These are phyloP conservation scores for Periplaneta americana DNA, from an alignment of 1,140 invertebrate species.

Conservation along the genomic window DNA sequence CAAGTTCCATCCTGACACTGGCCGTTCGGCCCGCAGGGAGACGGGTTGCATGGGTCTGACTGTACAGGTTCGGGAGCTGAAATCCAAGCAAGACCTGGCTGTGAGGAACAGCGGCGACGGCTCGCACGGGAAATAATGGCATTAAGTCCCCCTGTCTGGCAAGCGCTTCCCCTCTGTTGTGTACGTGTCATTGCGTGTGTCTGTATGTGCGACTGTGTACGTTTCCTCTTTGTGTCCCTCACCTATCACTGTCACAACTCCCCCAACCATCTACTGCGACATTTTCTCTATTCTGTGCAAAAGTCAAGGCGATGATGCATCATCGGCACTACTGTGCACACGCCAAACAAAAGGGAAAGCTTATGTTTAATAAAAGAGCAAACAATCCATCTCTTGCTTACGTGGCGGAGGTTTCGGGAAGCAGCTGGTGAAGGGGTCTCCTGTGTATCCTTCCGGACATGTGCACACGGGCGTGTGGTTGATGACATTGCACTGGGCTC, in stretches of 20 bases:
- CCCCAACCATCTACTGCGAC: too few species aligned
- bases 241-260: conserved; percentile 44
- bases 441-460: conserved; percentile 48
- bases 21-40: conserved; percentile 68
- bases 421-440: conserved; percentile 54
- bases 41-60: conserved; percentile 61
- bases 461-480: conserved; percentile 51
- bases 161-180: not conserved
- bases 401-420: conserved; percentile 36
- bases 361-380: not conserved
- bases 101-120: not conserved
- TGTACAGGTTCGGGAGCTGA: conserved; percentile 31
- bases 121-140: not conserved
- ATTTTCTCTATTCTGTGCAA: too few species aligned
- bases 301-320: conserved; percentile 36
- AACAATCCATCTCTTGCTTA: conserved; percentile 27
- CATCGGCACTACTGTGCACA: conserved; percentile 25
- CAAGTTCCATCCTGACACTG: conserved; percentile 46
- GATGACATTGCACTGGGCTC: conserved; percentile 49
- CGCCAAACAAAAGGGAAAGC: conserved; percentile 20
- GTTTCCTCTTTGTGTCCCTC: too few species aligned
- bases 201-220: conserved; percentile 30
- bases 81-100: conserved; percentile 1
- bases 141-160: not conserved
- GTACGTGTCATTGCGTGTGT: not conserved